Base-by-base conservation (phyloP, 2,113 vertebrate species). In the Tachysurus vachellii region DNA sequence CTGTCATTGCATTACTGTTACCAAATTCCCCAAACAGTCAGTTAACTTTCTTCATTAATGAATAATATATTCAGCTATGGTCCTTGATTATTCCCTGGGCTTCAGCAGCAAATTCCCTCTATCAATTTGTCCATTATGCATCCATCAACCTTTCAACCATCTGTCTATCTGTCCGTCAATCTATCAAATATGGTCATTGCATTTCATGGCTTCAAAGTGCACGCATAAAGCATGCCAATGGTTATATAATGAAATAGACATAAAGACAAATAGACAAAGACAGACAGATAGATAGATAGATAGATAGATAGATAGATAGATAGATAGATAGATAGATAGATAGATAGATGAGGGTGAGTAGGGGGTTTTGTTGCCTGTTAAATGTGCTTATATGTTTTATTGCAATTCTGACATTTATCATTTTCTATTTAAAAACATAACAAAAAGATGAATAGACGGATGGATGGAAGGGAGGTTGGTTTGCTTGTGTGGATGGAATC, bases 71-170 rank as follows among this genome's bases (percentile, higher is more conserved):
- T 77, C 42, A 36, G 44, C 17, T 44, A 44, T 59, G 13, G 21
- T 73, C 64, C 28, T 68, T 44, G 36, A 50, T 28, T 28, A 13
- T 28, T 61, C 73, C 53, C 85, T 89, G 26, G 82, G n/a, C 89
- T 91, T 56, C 53, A 85, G 87, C 47, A 88, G 83, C 82, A 23
- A 82, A 54, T 17, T 56, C 75, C 75, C 81, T 89, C 88, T 89
- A 71, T 86, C 83, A 54, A 87, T 87, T 56, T 42, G 14, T 56
- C 59, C 59, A 26, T 82, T 42, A 64, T 47, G 12, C 42, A n/a
- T 44, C 21, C 26, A 81, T 79, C 71, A 80, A 71, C 10, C 21
- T 23, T 71, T 56, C 13, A 84, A 50, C 36, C 47, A 50, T 50
- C 47, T 50, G 47, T n/a, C 21, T 8, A 85, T 76, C 71, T 17